Percentiles rank a stretch among this genome's conserved stretches.
Evolutionary conservation across 2,888 invertebrate genomes (phyloP).

Genomic region (Andrena dorsata): DNA sequence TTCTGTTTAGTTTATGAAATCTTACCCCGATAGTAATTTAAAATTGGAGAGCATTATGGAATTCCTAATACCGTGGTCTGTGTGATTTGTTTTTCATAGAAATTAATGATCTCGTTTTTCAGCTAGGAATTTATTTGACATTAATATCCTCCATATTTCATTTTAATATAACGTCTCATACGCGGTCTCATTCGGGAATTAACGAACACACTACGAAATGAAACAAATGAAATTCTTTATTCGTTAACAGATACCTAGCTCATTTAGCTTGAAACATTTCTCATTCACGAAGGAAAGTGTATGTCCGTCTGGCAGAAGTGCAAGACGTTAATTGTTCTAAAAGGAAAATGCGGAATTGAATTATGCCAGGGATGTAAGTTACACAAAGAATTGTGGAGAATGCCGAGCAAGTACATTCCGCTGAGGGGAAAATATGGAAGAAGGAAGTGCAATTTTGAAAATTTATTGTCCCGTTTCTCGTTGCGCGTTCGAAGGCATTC

Average conservation of each 20-base stretch:
- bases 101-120: not conserved
- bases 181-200: too few species aligned
- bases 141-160: not conserved
- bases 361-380: not conserved
- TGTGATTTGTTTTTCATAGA: not conserved
- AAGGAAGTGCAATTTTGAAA: conserved; percentile 18
- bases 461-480: conserved; percentile 5
- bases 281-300: too few species aligned
- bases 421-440: not conserved
- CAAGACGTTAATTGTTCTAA: not conserved
- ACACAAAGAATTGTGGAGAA: not conserved
- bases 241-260: too few species aligned
- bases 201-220: too few species aligned
- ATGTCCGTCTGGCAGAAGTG: too few species aligned
- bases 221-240: too few species aligned
- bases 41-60: too few species aligned
- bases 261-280: too few species aligned
- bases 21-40: too few species aligned
- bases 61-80: too few species aligned
- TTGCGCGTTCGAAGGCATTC: not conserved
- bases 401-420: not conserved
- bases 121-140: not conserved
- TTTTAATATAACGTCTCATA: not conserved
- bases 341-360: not conserved
- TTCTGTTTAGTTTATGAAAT: too few species aligned